Evolutionary conservation across 1,140 invertebrate species (phyloP).

Genomic region (Brachionus paranguensis): DNA sequence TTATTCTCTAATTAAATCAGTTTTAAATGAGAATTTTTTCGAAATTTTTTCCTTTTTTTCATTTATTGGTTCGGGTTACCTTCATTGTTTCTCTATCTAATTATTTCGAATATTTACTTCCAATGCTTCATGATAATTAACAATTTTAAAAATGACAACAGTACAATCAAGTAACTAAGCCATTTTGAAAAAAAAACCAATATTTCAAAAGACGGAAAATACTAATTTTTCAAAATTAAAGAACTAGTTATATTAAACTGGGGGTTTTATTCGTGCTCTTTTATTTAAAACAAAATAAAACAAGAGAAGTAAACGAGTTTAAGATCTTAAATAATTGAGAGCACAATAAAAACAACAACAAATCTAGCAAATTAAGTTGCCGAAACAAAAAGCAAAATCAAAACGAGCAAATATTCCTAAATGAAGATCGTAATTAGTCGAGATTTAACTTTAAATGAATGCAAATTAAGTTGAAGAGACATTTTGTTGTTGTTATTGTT

Average conservation of each 20-base stretch:
- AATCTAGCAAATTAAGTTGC: background rate
- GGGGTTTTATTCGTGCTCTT: background rate
- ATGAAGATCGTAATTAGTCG: background rate
- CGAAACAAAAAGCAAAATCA: background rate
- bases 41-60: background rate
- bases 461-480: background rate
- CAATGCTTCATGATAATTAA: background rate
- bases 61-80: background rate
- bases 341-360: background rate
- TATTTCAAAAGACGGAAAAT: background rate
- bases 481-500: background rate
- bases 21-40: background rate
- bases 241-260: background rate
- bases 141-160: background rate
- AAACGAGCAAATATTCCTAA: background rate
- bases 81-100: background rate
- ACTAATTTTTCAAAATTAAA: background rate
- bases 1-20: background rate
- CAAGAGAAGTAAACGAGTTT: background rate
- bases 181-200: background rate
- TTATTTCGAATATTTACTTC: background rate
- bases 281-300: background rate
- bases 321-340: slow-evolving; percentile 1
- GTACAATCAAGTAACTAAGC: background rate
- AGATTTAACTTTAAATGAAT: slow-evolving; percentile 2